Evolutionary conservation across 2,888 invertebrate genomes (phyloP).

Genomic region (Scotopteryx bipunctaria): DNA sequence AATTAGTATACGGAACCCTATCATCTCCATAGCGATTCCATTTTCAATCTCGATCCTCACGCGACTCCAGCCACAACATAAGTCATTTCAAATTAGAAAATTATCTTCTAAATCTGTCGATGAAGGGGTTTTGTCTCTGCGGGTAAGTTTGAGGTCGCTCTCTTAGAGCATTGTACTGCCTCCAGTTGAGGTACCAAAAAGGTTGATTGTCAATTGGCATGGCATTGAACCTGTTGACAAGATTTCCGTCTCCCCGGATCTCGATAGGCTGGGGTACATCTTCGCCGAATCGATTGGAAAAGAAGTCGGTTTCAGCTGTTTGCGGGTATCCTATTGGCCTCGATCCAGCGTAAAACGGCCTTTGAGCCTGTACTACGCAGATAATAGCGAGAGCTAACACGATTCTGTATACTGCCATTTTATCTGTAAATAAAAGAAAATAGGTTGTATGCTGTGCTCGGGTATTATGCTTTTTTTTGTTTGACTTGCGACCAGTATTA

Average conservation of each 20-base stretch:
- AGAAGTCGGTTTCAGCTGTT: slow-evolving; percentile 47
- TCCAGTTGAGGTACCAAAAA: slow-evolving; percentile 87
- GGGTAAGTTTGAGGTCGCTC: slow-evolving; percentile 61
- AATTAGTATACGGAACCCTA: background rate
- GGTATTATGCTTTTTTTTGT: background rate
- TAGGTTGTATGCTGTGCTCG: background rate
- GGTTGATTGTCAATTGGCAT: slow-evolving; percentile 85
- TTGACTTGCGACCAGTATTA: too few species aligned
- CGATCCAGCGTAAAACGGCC: slow-evolving; percentile 86
- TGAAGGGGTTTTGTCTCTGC: slow-evolving; percentile 53
- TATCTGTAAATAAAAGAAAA: slow-evolving; percentile 47
- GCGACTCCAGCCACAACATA: background rate
- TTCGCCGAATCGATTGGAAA: slow-evolving; percentile 81
- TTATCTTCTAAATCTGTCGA: slow-evolving; percentile 28
- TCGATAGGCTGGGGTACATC: slow-evolving; percentile 79
- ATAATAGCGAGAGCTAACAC: slow-evolving; percentile 49
- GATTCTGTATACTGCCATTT: slow-evolving; percentile 53
- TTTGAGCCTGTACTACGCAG: slow-evolving; percentile 72
- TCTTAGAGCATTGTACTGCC: slow-evolving; percentile 83
- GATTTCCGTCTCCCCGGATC: slow-evolving; percentile 77
- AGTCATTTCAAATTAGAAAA: slow-evolving; percentile 10
- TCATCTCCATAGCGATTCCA: slow-evolving; percentile 12
- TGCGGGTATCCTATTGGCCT: slow-evolving; percentile 83
- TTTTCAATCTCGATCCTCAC: slow-evolving; percentile 9
- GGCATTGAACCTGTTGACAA: slow-evolving; percentile 81